Conservation (phyloP, 2,888 invertebrate genomes). For the Megalurothrips usitatus region DNA sequence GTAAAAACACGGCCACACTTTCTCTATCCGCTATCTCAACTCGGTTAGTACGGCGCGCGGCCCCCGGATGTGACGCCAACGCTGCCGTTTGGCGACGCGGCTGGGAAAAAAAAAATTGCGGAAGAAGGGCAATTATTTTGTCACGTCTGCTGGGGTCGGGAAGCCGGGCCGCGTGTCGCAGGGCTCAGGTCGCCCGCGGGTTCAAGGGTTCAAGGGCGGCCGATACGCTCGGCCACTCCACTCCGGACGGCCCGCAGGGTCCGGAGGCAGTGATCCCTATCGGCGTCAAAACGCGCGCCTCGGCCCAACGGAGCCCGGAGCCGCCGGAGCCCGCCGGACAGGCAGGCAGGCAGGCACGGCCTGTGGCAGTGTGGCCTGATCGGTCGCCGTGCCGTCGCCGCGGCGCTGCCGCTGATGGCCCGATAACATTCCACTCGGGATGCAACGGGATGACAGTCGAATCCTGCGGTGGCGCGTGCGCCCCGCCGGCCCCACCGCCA, state of each 20-base stretch:
- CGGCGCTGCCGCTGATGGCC: neutral
- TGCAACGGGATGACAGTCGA: slow-evolving; percentile 7
- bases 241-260: no score
- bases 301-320: neutral
- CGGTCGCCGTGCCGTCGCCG: neutral
- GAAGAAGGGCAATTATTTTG: no score
- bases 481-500: neutral
- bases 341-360: no score
- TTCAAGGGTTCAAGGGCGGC: no score
- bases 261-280: neutral
- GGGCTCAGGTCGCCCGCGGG: neutral
- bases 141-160: no score
- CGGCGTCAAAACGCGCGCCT: slow-evolving; percentile 2
- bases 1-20: neutral
- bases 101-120: no score
- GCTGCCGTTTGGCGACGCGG: no score
- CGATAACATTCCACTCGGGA: slow-evolving; percentile 12
- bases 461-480: neutral
- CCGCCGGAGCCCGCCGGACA: no score
- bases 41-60: no score
- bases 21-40: neutral
- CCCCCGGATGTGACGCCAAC: no score
- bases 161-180: no score
- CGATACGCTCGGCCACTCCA: neutral
- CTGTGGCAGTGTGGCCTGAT: neutral